Evolutionary conservation across 1,140 invertebrate species (phyloP), one percentile per base, ranked within the genome.

Genomic region (Aphaenogaster floridana): DNA sequence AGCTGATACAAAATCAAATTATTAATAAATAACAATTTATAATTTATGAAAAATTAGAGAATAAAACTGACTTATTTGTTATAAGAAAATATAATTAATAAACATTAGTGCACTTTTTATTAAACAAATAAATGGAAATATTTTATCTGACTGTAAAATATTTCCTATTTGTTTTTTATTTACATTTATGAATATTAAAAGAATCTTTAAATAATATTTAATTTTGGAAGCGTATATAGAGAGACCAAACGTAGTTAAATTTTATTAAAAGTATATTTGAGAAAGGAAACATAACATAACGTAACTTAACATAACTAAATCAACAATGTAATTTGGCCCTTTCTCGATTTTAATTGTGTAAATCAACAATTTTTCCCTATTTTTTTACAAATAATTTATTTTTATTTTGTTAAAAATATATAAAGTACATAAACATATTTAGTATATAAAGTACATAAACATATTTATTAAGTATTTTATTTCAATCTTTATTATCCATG

Each of bases 121-220:
- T 15, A 34, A 63, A 63, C 3, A 15, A 63, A 34, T 63, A 36
- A 63, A 7, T 63, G 34, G 9, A 63, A 63, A 63, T 34, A 15
- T 63, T 63, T 63, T 63, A 6, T 63, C 13, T 36, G 11, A 36
- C 1, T 6, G 13, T 63, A 13, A 15, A 15, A 63, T 63, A 63
- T 63, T 34, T 36, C 6, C 5, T 36, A 0, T 63, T 11, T 34
- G 5, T 17, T 2, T 13, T 63, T 63, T 15, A 34, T 61, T 61
- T 63, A 6, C 5, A 63, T 34, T 63, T 63, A n/a, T 34, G 4
- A 36, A 63, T 15, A 59, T 28, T 28, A 28, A 54, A 59, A 59
- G 57, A 59, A 59, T 28, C 21, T 59, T 3, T 11, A 59, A 28
- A 59, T 63, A 59, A 63, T 36, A 63, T 63, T 63, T 63, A 63